These are phyloP conservation scores for Leptodirus hochenwartii DNA, from an alignment of 2,888 invertebrate species.

Conservation along the genomic window DNA sequence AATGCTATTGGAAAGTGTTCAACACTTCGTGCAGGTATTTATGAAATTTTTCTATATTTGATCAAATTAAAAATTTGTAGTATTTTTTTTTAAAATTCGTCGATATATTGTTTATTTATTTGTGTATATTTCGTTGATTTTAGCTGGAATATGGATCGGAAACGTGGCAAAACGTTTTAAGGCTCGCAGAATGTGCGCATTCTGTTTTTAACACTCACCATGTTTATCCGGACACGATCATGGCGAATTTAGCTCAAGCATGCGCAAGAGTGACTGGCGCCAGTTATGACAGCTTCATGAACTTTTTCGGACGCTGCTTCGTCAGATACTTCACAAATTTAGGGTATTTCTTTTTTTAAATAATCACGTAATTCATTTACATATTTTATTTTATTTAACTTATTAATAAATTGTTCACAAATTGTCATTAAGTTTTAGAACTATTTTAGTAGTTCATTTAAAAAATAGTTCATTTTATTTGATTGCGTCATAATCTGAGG, in stretches of 20 bases:
- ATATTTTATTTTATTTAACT: too few species aligned
- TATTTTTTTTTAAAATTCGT: too few species aligned
- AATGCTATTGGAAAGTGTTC: slow-evolving; percentile 43
- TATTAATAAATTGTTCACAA: too few species aligned
- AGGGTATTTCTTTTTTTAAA: slow-evolving; percentile 33
- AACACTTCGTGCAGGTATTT: slow-evolving; percentile 40
- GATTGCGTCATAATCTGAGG: too few species aligned
- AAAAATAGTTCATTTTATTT: too few species aligned
- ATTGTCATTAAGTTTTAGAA: too few species aligned
- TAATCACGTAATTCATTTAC: slow-evolving; percentile 2
- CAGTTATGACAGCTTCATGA: slow-evolving; percentile 62
- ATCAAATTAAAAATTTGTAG: too few species aligned
- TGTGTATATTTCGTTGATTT: too few species aligned
- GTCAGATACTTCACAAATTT: slow-evolving; percentile 78
- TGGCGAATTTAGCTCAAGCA: slow-evolving; percentile 60
- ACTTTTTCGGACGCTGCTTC: slow-evolving; percentile 78
- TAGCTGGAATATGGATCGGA: slow-evolving; percentile 55
- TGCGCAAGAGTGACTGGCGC: slow-evolving; percentile 42
- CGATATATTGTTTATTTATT: too few species aligned
- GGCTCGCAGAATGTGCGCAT: slow-evolving; percentile 51
- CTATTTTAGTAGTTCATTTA: too few species aligned
- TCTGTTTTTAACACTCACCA: slow-evolving; percentile 61
- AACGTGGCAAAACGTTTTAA: slow-evolving; percentile 53
- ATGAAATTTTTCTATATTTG: background rate
- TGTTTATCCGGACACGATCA: slow-evolving; percentile 64